Evolutionary conservation across 2,113 vertebrate genomes (phyloP).

Genomic region (Patagioenas fasciata): DNA sequence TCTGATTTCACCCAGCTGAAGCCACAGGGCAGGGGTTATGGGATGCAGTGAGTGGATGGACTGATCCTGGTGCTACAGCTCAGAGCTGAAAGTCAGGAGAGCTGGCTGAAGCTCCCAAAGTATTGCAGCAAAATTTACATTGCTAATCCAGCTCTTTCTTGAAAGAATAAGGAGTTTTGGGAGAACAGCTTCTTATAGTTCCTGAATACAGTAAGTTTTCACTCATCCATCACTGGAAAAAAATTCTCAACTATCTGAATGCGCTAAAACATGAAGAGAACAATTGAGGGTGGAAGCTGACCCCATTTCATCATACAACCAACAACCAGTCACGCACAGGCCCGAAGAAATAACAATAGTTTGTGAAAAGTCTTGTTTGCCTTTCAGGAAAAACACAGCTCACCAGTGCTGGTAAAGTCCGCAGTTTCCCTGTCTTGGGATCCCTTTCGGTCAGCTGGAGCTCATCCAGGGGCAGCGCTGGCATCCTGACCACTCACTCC

Average conservation of each 20-base stretch:
- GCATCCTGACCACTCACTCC: slow-evolving; percentile 64
- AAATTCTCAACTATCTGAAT: not conserved
- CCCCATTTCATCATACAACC: not conserved
- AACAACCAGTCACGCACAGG: not conserved
- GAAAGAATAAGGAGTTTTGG: not conserved
- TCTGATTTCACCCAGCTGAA: not conserved
- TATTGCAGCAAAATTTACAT: not conserved
- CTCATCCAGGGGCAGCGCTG: slow-evolving; percentile 86
- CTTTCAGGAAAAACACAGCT: slow-evolving; percentile 52
- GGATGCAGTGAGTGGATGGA: not conserved
- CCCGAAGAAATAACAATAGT: not conserved
- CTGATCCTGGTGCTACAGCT: not conserved
- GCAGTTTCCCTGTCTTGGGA: slow-evolving; percentile 78
- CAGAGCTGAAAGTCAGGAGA: not conserved
- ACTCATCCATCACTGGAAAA: not conserved
- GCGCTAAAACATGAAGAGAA: not conserved
- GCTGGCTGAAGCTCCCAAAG: not conserved
- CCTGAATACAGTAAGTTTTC: not conserved
- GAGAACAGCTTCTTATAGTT: not conserved
- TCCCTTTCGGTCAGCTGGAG: slow-evolving; percentile 83
- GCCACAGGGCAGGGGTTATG: accelerated
- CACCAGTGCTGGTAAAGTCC: slow-evolving; percentile 88
- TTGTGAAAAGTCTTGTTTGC: not conserved
- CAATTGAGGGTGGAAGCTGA: not conserved
- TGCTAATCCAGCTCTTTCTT: not conserved